Evolutionary conservation across 1,140 invertebrate species (phyloP).

Genomic region (Pentalonia nigronervosa): DNA sequence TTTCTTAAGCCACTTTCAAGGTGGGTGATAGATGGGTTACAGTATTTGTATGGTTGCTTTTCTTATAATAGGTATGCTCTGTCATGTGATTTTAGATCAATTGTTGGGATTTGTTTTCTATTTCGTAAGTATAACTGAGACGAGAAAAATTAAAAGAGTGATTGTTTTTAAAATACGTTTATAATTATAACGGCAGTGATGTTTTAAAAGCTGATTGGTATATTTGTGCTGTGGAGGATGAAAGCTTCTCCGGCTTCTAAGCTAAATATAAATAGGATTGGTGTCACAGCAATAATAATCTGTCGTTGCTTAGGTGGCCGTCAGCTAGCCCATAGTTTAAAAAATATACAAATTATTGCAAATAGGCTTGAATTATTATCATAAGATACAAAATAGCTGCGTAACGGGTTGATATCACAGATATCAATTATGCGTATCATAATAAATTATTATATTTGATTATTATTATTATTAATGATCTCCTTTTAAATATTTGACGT

Average conservation of each 20-base stretch:
- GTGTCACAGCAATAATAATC: not conserved
- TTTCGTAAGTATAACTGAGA: no score
- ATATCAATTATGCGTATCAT: not conserved
- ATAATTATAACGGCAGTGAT: not conserved
- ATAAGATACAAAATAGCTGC: not conserved
- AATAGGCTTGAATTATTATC: not conserved
- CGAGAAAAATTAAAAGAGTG: no score
- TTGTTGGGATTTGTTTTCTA: not conserved
- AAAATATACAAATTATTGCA: not conserved
- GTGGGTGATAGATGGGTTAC: no score
- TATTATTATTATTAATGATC: not conserved
- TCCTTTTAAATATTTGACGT: not conserved
- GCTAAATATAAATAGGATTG: not conserved
- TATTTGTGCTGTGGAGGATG: not conserved
- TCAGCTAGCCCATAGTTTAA: not conserved
- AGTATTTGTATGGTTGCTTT: not conserved
- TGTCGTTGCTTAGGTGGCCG: not conserved
- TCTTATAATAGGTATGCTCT: not conserved
- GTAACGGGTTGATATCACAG: not conserved
- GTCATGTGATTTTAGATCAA: not conserved
- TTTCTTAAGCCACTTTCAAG: no score
- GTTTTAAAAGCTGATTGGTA: not conserved
- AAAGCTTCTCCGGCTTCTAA: not conserved
- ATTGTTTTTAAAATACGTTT: not conserved
- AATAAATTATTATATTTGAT: not conserved